Percentiles rank a stretch among this genome's conserved stretches.
phyloP scores from a whole-genome alignment of 2,888 invertebrate species.

The Drosophila rubida region DNA sequence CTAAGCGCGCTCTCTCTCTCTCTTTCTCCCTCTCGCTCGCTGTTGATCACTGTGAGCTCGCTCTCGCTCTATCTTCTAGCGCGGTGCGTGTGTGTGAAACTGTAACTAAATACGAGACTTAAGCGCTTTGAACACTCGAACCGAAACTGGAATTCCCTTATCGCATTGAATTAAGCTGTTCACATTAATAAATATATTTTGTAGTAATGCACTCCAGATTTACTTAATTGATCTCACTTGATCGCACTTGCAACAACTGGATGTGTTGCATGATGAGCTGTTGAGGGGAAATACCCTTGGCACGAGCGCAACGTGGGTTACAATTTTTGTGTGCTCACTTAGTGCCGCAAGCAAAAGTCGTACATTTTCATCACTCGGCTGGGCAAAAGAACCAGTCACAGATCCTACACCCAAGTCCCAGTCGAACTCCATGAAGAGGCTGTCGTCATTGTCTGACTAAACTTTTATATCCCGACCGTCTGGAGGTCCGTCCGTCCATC shows the following conservation, averaged over 20 bases:
- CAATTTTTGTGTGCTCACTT: conserved; percentile 61
- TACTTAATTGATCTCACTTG: neutral
- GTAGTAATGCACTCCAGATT: neutral
- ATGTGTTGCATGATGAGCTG: conserved; percentile 2
- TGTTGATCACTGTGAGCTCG: neutral
- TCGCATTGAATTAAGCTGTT: neutral
- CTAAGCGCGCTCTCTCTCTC: conserved; percentile 12
- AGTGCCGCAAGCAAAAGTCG: conserved; percentile 71
- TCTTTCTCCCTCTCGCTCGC: neutral
- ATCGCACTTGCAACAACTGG: neutral
- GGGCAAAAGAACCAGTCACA: conserved; percentile 42
- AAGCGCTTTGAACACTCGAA: neutral
- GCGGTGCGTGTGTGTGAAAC: conserved; percentile 63
- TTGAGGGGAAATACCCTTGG: conserved; percentile 10
- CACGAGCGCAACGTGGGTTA: conserved; percentile 26
- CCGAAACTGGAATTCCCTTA: conserved; percentile 25
- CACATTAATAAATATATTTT: neutral
- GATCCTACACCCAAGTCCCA: conserved; percentile 25
- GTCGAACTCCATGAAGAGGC: conserved; percentile 23
- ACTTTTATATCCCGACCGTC: conserved; percentile 49
- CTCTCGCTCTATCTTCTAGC: conserved; percentile 7
- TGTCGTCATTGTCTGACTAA: conserved; percentile 61
- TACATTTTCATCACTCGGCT: conserved; percentile 74
- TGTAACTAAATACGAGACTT: conserved; percentile 72
- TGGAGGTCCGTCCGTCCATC: conserved; percentile 31